Evolutionary conservation across 2,797 vertebrate species (phyloP).

Genomic region (Xyrichtys novacula): DNA sequence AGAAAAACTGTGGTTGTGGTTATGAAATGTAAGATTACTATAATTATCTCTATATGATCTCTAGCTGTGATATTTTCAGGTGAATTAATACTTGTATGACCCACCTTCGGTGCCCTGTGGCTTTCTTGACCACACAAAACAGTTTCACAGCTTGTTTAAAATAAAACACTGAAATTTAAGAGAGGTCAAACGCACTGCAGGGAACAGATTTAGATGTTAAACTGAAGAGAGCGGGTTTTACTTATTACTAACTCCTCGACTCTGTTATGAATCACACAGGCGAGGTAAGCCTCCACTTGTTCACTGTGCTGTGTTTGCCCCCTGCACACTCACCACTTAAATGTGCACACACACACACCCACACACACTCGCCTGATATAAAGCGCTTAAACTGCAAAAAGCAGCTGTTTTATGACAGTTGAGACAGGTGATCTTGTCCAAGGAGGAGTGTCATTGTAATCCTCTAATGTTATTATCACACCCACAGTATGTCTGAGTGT

Average conservation of each 20-base stretch:
- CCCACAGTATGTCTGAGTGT: conserved; percentile 73
- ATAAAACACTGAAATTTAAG: not conserved
- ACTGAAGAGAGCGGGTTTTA: not conserved
- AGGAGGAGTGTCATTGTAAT: conserved; percentile 78
- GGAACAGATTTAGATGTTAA: not conserved
- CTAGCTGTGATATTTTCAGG: conserved; percentile 28
- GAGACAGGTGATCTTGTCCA: conserved; percentile 78
- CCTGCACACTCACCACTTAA: conserved; percentile 16
- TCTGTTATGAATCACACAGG: conserved; percentile 4
- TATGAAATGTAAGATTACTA: conserved; percentile 32
- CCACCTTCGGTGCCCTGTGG: not conserved
- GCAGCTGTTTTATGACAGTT: conserved; percentile 73
- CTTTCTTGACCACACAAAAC: not conserved
- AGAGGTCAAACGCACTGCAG: not conserved
- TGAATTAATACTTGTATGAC: conserved; percentile 13
- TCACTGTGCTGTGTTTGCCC: conserved; percentile 16
- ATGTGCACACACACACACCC: conserved; percentile 20
- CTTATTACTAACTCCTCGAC: not conserved
- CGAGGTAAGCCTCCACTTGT: conserved; percentile 8
- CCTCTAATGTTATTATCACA: conserved; percentile 82
- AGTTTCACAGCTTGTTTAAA: not conserved
- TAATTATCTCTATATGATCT: conserved; percentile 42
- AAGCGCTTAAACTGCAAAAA: conserved; percentile 61
- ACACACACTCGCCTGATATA: conserved; percentile 46
- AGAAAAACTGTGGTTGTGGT: not conserved